Percentiles rank a stretch among this genome's conserved stretches.
phyloP scores from a whole-genome alignment of 2,113 vertebrate genomes.

The Lepus europaeus region DNA sequence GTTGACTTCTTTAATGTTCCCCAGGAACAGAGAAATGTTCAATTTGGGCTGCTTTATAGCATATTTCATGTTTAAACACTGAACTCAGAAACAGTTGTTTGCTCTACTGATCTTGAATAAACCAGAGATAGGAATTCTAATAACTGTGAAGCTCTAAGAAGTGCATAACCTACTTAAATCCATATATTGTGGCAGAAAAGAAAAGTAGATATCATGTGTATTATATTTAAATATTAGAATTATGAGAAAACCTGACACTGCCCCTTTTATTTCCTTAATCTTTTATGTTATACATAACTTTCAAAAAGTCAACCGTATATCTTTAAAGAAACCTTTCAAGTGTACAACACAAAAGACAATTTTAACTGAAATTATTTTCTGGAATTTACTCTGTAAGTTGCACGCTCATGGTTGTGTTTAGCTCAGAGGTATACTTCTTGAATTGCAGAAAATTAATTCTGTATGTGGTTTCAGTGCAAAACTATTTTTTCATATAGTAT shows the following conservation, averaged over 20 bases:
- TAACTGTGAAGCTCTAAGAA: constrained; percentile 51
- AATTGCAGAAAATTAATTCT: constrained; percentile 30
- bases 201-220: background rate
- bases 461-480: background rate
- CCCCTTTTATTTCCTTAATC: background rate
- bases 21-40: constrained; percentile 82
- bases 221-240: constrained; percentile 20
- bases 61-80: constrained; percentile 76
- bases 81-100: constrained; percentile 72
- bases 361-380: constrained; percentile 36
- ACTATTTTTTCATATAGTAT: background rate
- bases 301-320: background rate
- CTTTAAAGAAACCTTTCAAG: constrained; percentile 29
- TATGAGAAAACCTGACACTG: background rate
- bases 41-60: constrained; percentile 72
- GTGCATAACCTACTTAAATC: constrained; percentile 42
- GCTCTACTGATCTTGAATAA: constrained; percentile 74
- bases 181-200: background rate
- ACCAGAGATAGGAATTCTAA: constrained; percentile 58
- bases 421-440: background rate
- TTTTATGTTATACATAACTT: background rate
- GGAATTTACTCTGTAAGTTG: background rate
- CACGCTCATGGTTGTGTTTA: background rate
- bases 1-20: constrained; percentile 87
- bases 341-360: background rate